phyloP scores from a whole-genome alignment of 2,888 invertebrate species.

The Cryptocephalus moraei region DNA sequence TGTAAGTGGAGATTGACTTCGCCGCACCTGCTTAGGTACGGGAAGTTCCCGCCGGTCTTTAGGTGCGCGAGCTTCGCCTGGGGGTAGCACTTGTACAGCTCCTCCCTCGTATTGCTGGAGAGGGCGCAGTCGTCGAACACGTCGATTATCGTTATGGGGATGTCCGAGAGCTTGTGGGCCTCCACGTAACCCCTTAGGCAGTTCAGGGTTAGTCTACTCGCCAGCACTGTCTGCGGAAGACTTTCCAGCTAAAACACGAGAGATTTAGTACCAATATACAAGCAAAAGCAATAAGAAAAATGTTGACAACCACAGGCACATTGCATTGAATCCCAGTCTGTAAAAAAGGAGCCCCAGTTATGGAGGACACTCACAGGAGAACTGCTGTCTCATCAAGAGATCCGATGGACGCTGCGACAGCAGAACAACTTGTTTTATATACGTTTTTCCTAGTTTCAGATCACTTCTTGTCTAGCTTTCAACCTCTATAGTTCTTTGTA shows the following conservation, averaged over 20 bases:
- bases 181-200: constrained; percentile 72
- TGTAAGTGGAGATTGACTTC: constrained; percentile 84
- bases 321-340: neutral
- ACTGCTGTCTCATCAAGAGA: no score
- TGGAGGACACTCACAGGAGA: no score
- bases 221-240: constrained; percentile 70
- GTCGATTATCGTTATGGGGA: constrained; percentile 77
- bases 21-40: constrained; percentile 76
- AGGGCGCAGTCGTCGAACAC: constrained; percentile 84
- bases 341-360: no score
- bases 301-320: no score
- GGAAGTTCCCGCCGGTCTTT: constrained; percentile 85
- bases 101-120: constrained; percentile 65
- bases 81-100: constrained; percentile 77
- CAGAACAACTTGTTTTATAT: no score
- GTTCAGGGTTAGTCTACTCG: constrained; percentile 78
- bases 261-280: no score
- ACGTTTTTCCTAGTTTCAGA: no score
- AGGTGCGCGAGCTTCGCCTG: constrained; percentile 77
- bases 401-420: no score
- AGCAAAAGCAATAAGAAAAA: no score
- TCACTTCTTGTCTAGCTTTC: no score
- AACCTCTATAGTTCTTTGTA: no score
- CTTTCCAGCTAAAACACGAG: constrained; percentile 57
- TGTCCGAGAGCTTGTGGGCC: constrained; percentile 55